Conservation (phyloP, 2,888 invertebrate genomes). For the Steromphala cineraria region DNA sequence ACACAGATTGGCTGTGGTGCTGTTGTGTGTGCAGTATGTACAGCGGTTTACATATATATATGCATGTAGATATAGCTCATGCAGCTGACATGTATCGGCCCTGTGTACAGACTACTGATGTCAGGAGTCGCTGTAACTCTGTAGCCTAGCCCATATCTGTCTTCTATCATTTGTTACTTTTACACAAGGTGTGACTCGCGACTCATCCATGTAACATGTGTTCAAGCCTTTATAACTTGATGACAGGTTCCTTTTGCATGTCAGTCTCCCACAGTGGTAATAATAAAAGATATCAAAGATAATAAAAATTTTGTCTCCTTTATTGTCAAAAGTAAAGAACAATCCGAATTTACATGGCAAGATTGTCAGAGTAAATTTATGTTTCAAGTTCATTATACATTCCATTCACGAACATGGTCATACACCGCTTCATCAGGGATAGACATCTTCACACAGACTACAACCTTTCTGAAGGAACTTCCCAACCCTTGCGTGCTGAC, state of each 20-base stretch:
- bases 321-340: too few relatives aligned
- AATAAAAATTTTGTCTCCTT: not conserved
- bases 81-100: not conserved
- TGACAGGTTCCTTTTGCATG: slow-evolving; percentile 5
- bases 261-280: slow-evolving; percentile 13
- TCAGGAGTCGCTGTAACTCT: not conserved
- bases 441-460: too few relatives aligned
- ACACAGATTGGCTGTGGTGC: not conserved
- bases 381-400: too few relatives aligned
- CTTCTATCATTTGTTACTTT: not conserved
- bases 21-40: not conserved
- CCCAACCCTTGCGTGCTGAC: too few relatives aligned
- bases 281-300: slow-evolving; percentile 17
- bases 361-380: too few relatives aligned
- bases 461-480: too few relatives aligned
- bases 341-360: too few relatives aligned
- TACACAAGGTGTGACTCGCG: not conserved
- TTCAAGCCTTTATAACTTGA: slow-evolving; percentile 10
- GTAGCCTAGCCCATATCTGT: not conserved
- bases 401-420: too few relatives aligned
- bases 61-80: not conserved
- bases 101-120: too few relatives aligned
- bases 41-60: not conserved
- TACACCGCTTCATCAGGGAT: too few relatives aligned
- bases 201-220: not conserved